A percentile compares a stretch with the other conserved stretches of the same genome.
Conservation (phyloP, 2,113 vertebrate genomes). For the Butastur rufipennis region DNA sequence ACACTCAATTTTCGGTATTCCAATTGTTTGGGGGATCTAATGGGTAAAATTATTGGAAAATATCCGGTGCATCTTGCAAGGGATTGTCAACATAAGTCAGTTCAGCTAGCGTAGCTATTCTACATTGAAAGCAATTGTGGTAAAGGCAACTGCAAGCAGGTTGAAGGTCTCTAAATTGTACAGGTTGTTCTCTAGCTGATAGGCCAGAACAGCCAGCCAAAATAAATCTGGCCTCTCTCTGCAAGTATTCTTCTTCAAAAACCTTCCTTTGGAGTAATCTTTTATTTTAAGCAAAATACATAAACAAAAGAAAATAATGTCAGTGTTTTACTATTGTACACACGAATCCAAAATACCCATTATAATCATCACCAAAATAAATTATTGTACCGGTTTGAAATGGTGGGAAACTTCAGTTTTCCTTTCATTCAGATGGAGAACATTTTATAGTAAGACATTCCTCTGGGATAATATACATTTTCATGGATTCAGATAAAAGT, state of each 20-base stretch:
- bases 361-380: slow-evolving; percentile 1
- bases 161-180: neutral
- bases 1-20: neutral
- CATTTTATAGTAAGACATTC: neutral
- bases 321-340: neutral
- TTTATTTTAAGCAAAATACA: slow-evolving; percentile 44
- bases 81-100: neutral
- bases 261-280: neutral
- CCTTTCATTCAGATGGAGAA: neutral
- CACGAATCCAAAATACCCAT: neutral
- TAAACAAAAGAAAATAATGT: slow-evolving; percentile 24
- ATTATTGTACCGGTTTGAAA: neutral
- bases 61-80: neutral
- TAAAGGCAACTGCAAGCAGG: neutral
- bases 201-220: neutral
- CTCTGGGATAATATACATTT: neutral
- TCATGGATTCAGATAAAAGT: neutral
- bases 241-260: slow-evolving; percentile 24
- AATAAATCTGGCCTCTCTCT: neutral
- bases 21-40: neutral
- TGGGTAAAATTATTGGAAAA: neutral
- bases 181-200: neutral
- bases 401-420: neutral
- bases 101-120: neutral
- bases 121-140: neutral